phyloP scores from a whole-genome alignment of 2,113 vertebrate species.

The Hemiprocne comata region DNA sequence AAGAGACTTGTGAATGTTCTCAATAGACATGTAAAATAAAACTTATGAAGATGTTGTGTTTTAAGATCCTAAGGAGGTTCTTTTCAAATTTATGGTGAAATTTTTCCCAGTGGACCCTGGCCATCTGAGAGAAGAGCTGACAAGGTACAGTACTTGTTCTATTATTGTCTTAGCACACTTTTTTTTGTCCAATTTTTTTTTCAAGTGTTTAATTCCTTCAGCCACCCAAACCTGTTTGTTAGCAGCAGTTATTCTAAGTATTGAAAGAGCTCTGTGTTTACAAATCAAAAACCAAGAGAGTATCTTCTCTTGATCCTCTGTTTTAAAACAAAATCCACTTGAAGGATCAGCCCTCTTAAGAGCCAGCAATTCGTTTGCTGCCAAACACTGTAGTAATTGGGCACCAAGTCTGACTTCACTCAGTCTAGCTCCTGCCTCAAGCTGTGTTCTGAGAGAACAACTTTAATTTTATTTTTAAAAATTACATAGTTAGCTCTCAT shows the following conservation, averaged over 20 bases:
- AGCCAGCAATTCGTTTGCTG: neutral
- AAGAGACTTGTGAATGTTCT: conserved; percentile 65
- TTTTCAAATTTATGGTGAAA: conserved; percentile 98
- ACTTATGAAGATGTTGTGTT: conserved; percentile 82
- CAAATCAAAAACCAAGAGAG: neutral
- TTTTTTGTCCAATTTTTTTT: too few species aligned
- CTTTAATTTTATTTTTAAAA: neutral
- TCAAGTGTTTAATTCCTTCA: neutral
- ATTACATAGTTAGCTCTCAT: neutral
- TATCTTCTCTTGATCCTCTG: neutral
- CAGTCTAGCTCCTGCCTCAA: neutral
- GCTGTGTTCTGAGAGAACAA: neutral
- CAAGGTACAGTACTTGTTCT: conserved; percentile 82
- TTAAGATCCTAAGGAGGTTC: conserved; percentile 88
- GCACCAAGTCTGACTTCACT: neutral
- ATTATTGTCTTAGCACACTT: neutral
- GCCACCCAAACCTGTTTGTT: neutral
- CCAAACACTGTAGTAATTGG: neutral
- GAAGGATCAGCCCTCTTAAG: neutral
- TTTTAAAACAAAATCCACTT: neutral
- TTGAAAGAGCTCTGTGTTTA: neutral
- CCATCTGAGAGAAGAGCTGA: conserved; percentile 91
- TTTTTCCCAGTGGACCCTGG: conserved; percentile 96
- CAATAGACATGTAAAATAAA: conserved; percentile 62
- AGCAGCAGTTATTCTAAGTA: neutral